Evolutionary conservation across 2,113 vertebrate species (phyloP).

Genomic region (Mungos mungo): DNA sequence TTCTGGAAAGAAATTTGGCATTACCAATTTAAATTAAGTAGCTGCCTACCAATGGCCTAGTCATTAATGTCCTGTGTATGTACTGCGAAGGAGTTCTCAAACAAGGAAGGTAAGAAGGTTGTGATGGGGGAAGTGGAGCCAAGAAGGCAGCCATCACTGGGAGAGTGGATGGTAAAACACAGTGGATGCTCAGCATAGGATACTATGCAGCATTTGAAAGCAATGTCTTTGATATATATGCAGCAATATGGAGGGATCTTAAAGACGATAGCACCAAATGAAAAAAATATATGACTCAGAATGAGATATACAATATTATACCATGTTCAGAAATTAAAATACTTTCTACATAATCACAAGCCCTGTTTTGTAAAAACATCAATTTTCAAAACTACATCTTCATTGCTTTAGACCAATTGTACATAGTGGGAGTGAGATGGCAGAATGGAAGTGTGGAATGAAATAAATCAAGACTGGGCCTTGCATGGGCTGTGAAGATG

Average conservation of each 20-base stretch:
- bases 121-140: not conserved
- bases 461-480: not conserved
- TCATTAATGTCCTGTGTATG: not conserved
- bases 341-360: not conserved
- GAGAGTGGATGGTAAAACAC: not conserved
- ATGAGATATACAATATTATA: not conserved
- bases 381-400: not conserved
- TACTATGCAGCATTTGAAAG: not conserved
- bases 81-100: not conserved
- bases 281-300: not conserved
- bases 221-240: no score
- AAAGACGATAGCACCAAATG: not conserved
- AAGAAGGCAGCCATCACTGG: not conserved
- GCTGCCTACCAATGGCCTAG: not conserved
- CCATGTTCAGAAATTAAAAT: not conserved
- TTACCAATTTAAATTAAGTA: not conserved
- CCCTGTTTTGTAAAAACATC: not conserved
- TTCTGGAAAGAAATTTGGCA: not conserved
- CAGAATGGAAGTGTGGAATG: not conserved
- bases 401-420: not conserved
- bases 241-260: not conserved
- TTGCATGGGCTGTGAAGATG: not conserved
- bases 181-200: fast-evolving
- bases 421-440: not conserved
- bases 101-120: not conserved